phyloP scores from a whole-genome alignment of 2,888 invertebrate species.

The Stenchaetothrips biformis region DNA sequence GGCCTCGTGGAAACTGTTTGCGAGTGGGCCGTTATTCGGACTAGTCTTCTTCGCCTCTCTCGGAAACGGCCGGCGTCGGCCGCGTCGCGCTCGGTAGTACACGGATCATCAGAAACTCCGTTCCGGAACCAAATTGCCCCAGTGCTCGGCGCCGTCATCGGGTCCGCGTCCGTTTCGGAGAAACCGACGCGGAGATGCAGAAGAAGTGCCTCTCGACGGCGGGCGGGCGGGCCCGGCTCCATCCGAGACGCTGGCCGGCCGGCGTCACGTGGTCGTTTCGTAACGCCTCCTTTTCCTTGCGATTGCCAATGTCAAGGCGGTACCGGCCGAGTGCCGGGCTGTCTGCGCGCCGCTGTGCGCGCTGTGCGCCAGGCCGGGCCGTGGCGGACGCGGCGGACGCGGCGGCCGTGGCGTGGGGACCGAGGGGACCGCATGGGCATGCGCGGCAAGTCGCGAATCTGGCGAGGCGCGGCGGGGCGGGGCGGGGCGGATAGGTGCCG shows the following conservation, averaged over 20 bases:
- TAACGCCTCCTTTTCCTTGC: not conserved
- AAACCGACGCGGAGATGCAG: no score
- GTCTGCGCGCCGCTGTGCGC: not conserved
- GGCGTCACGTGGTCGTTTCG: slow-evolving; percentile 11
- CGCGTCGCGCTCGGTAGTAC: no score
- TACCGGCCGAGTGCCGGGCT: not conserved
- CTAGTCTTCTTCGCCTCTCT: no score
- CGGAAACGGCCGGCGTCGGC: no score
- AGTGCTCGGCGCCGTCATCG: no score
- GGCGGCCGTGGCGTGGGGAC: no score
- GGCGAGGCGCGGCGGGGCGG: not conserved
- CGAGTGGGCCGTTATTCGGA: no score
- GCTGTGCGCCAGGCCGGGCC: slow-evolving; percentile 35
- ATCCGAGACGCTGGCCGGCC: not conserved
- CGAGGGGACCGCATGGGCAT: no score
- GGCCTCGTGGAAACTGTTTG: no score
- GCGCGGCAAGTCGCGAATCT: not conserved
- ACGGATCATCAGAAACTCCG: no score
- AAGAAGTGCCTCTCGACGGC: not conserved
- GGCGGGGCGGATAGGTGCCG: not conserved
- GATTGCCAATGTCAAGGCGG: slow-evolving; percentile 20
- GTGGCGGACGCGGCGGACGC: not conserved
- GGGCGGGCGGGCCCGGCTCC: not conserved
- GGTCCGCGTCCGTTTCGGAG: no score
- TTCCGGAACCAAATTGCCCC: no score